Evolutionary conservation across 30 jellyfish, hydroid and myxozoan genomes (phyloP).

Genomic region (Pseudorhiza aurosa): DNA sequence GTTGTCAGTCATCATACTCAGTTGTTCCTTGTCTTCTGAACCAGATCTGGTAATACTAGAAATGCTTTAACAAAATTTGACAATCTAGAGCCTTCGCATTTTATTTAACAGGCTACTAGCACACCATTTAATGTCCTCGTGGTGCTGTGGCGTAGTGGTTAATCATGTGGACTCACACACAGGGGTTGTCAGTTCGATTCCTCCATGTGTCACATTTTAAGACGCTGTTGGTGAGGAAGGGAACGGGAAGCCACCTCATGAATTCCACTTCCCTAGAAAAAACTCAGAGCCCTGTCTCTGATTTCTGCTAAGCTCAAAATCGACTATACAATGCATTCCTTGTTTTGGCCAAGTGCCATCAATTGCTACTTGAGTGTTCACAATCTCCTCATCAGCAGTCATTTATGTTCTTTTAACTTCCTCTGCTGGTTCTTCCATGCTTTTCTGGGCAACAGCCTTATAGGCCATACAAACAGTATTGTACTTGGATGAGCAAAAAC

Average conservation of each 20-base stretch:
- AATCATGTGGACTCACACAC: too few relatives aligned
- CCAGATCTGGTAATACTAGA: constrained; percentile 15
- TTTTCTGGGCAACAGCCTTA: constrained; percentile 39
- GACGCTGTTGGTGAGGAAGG: too few relatives aligned
- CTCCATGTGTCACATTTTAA: too few relatives aligned
- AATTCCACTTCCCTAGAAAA: too few relatives aligned
- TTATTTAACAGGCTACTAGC: constrained; percentile 2
- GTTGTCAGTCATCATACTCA: not conserved
- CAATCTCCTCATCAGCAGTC: constrained; percentile 42
- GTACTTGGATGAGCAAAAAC: not conserved
- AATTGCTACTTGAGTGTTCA: constrained; percentile 22
- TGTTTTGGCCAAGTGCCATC: constrained; percentile 69
- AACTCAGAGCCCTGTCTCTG: too few relatives aligned
- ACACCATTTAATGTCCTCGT: constrained; percentile 53
- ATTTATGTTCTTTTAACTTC: constrained; percentile 25
- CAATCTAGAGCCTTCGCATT: constrained; percentile 43
- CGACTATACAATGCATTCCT: too few relatives aligned
- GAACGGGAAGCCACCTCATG: too few relatives aligned
- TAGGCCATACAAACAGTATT: constrained; percentile 1
- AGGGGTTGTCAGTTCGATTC: too few relatives aligned
- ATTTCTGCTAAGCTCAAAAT: too few relatives aligned
- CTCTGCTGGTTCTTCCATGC: constrained; percentile 47
- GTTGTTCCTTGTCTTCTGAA: not conserved
- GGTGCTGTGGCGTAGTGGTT: too few relatives aligned
- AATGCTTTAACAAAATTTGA: constrained; percentile 49